Evolutionary conservation across 2,113 vertebrate genomes (phyloP).

Genomic region (Actenoides lindsayi): DNA sequence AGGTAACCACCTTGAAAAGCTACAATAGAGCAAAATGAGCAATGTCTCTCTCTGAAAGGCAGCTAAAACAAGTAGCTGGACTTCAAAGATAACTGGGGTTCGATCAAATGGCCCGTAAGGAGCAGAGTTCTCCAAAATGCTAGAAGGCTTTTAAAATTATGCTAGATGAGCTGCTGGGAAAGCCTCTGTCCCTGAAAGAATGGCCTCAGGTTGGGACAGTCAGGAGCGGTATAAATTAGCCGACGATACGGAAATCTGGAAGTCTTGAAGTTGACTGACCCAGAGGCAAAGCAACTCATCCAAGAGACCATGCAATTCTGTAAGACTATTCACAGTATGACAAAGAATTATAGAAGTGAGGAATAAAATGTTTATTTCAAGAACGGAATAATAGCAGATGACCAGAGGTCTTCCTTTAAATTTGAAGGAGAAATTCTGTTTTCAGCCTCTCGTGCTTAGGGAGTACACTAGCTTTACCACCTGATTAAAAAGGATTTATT

Average conservation of each 20-base stretch:
- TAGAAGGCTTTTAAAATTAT: not conserved
- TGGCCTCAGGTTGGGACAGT: not conserved
- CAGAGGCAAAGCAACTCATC: not conserved
- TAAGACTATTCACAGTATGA: not conserved
- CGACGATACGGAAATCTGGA: not conserved
- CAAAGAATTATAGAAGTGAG: not conserved
- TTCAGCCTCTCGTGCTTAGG: not conserved
- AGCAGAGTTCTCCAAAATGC: not conserved
- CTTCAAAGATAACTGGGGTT: not conserved
- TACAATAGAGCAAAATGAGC: not conserved
- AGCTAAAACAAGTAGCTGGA: not conserved
- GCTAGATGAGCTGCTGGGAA: not conserved
- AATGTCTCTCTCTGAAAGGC: not conserved
- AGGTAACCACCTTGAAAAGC: not conserved
- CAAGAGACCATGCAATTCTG: not conserved
- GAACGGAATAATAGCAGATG: not conserved
- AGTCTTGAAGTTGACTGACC: conserved; percentile 19
- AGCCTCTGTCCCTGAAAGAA: conserved; percentile 17
- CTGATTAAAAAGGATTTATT: not conserved
- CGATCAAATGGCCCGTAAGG: not conserved
- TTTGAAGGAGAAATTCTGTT: not conserved
- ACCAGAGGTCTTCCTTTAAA: conserved; percentile 23
- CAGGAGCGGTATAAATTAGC: not conserved
- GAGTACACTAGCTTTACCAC: not conserved
- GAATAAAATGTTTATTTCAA: conserved; percentile 24